Evolutionary conservation across 1,140 invertebrate species (phyloP).

Genomic region (Nasonia vitripennis): DNA sequence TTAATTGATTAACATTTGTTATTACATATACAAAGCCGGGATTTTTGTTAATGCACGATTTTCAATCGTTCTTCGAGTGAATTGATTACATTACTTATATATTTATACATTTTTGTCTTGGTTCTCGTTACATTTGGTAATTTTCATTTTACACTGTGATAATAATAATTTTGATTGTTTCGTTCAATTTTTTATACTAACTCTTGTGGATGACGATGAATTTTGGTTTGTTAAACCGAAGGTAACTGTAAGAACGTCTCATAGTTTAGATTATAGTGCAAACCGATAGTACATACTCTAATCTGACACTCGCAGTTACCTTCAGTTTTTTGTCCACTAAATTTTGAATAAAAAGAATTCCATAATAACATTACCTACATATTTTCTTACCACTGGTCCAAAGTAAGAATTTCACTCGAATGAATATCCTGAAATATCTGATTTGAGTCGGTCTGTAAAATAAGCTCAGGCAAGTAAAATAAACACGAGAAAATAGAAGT

Average conservation of each 20-base stretch:
- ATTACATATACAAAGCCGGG: neutral
- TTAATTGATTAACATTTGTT: slow-evolving; percentile 16
- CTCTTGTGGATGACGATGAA: neutral
- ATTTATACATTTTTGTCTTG: neutral
- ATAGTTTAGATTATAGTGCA: neutral
- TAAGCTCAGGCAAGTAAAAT: neutral
- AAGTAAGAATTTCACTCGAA: neutral
- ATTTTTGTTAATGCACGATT: slow-evolving; percentile 39
- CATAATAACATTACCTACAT: neutral
- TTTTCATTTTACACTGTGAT: neutral
- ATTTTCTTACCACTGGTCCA: neutral
- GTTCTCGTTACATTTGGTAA: neutral
- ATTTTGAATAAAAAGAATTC: no score
- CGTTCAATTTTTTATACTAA: neutral
- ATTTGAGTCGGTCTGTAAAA: neutral
- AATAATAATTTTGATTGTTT: neutral
- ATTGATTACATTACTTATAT: neutral
- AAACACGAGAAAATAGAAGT: neutral
- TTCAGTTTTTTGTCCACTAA: neutral
- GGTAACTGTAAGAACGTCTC: neutral
- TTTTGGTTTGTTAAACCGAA: neutral
- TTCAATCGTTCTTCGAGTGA: neutral
- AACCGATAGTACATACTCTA: neutral
- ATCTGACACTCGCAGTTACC: neutral
- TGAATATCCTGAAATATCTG: neutral